Percentiles rank a stretch among this genome's conserved stretches.
phyloP scores from a whole-genome alignment of 2,113 vertebrate genomes.

The Alethe diademata region DNA sequence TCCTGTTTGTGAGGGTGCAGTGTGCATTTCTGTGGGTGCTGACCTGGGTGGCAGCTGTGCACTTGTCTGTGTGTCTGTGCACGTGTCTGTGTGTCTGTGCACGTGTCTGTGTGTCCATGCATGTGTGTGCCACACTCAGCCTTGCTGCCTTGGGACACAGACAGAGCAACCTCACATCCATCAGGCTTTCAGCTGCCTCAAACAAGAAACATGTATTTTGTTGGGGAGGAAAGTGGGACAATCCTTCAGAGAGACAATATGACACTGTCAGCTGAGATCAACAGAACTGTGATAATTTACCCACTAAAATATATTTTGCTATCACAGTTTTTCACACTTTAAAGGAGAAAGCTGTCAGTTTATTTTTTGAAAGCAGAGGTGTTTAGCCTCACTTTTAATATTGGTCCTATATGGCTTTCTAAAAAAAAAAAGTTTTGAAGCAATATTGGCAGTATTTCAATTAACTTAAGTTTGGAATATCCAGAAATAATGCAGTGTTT shows the following conservation, averaged over 20 bases:
- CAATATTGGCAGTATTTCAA: neutral
- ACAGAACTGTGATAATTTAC: neutral
- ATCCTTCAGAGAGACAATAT: neutral
- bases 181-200: neutral
- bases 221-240: neutral
- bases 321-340: neutral
- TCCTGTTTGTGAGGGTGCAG: neutral
- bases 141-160: neutral
- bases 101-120: too few relatives aligned
- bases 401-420: neutral
- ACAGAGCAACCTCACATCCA: neutral
- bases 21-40: neutral
- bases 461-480: neutral
- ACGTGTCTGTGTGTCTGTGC: too few relatives aligned
- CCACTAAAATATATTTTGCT: neutral
- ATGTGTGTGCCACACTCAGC: too few relatives aligned
- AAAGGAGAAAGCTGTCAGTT: neutral
- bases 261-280: neutral
- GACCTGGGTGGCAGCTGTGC: rapidly evolving
- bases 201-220: neutral
- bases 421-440: neutral
- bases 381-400: neutral
- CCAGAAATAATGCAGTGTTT: neutral
- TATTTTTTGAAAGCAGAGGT: neutral
- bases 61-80: too few relatives aligned